Percentiles rank a stretch among this genome's conserved stretches.
Evolutionary conservation across 2,888 invertebrate genomes (phyloP).

Genomic region (Liopterus haemorrhoidalis): DNA sequence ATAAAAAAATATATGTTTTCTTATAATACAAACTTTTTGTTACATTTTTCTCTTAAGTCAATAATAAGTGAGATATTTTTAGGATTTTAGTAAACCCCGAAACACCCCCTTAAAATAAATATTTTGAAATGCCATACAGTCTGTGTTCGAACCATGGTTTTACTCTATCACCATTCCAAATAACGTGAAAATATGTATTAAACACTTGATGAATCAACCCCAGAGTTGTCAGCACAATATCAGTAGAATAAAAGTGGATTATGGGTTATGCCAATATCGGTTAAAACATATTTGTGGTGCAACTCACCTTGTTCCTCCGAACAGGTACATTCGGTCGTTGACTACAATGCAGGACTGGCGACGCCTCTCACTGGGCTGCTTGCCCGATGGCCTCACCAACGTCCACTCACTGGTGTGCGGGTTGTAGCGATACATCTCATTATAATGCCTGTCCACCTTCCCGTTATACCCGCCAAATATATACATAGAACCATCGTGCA

Average conservation of each 20-base stretch:
- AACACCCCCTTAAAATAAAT: too few species aligned
- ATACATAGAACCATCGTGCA: slow-evolving; percentile 69
- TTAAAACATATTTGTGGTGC: not conserved
- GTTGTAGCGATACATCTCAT: slow-evolving; percentile 74
- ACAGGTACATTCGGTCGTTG: slow-evolving; percentile 68
- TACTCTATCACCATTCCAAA: too few species aligned
- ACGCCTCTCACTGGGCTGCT: slow-evolving; percentile 58
- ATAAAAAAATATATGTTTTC: too few species aligned
- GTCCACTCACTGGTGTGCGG: slow-evolving; percentile 58
- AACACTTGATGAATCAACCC: not conserved
- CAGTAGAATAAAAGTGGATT: not conserved
- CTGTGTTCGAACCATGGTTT: too few species aligned
- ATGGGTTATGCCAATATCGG: not conserved
- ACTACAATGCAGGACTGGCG: slow-evolving; percentile 77
- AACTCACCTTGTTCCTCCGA: slow-evolving; percentile 81
- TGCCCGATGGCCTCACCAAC: slow-evolving; percentile 53
- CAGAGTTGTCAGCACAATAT: too few species aligned
- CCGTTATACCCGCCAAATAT: slow-evolving; percentile 90
- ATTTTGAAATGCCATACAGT: too few species aligned
- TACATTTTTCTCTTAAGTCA: too few species aligned
- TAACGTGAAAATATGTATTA: slow-evolving; percentile 1
- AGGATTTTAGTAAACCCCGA: too few species aligned
- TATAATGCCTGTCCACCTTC: slow-evolving; percentile 67
- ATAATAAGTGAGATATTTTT: too few species aligned
- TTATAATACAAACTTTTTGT: too few species aligned